A percentile compares a stretch with the other conserved stretches of the same genome.
These are phyloP conservation scores for Solen grandis DNA, from an alignment of 1,140 invertebrate genomes.

Conservation along the genomic window DNA sequence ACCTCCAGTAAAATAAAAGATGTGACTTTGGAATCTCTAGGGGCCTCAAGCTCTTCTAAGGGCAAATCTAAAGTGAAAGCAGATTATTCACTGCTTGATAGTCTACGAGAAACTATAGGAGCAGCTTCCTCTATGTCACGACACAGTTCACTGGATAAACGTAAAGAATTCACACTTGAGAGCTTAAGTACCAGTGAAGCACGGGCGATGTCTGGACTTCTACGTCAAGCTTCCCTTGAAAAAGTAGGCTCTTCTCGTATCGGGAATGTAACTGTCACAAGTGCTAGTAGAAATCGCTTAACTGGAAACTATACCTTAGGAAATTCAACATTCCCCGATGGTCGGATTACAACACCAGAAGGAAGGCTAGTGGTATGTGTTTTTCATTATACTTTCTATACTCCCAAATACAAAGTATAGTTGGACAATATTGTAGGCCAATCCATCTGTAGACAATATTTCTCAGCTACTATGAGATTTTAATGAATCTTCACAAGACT, in stretches of 20 bases:
- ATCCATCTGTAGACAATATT: no score
- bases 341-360: conserved; percentile 75
- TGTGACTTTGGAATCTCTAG: conserved; percentile 55
- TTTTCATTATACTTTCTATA: no score
- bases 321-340: conserved; percentile 63
- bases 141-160: conserved; percentile 69
- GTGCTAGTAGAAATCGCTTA: conserved; percentile 74
- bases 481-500: no score
- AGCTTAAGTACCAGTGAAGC: conserved; percentile 78
- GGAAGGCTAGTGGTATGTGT: conserved; percentile 72
- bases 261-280: conserved; percentile 68
- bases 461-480: no score
- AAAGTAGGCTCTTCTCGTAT: conserved; percentile 78
- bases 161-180: conserved; percentile 78
- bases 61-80: conserved; percentile 56
- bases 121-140: conserved; percentile 70
- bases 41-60: conserved; percentile 70
- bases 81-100: conserved; percentile 67
- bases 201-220: conserved; percentile 77
- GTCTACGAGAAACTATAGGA: conserved; percentile 70
- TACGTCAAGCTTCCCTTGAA: conserved; percentile 78
- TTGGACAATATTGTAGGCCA: no score
- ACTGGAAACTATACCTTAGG: conserved; percentile 69
- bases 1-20: conserved; percentile 61
- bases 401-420: no score